These are phyloP conservation scores for Liparis tanakae DNA, from an alignment of 2,797 vertebrate genomes.

Conservation along the genomic window DNA sequence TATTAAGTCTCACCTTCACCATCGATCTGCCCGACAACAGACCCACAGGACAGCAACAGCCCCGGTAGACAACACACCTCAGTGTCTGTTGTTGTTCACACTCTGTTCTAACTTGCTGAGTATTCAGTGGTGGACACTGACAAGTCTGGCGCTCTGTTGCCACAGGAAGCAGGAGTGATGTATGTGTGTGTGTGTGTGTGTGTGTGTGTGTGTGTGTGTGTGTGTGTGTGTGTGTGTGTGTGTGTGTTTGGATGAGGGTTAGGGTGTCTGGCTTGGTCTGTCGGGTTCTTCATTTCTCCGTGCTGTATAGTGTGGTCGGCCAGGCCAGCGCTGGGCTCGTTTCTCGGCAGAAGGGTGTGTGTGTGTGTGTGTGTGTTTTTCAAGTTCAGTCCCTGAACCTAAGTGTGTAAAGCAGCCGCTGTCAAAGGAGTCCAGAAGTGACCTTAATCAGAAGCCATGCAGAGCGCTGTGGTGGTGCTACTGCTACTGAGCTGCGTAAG, in stretches of 20 bases:
- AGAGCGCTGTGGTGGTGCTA: slow-evolving; percentile 47
- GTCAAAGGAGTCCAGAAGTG: slow-evolving; percentile 31
- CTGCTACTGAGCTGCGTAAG: slow-evolving; percentile 80
- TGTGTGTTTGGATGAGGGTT: slow-evolving; percentile 19
- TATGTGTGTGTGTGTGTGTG: not conserved
- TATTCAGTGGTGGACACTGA: slow-evolving; percentile 13
- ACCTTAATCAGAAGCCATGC: slow-evolving; percentile 70
- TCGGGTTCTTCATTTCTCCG: slow-evolving; percentile 29
- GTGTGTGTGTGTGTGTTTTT: slow-evolving; percentile 29
- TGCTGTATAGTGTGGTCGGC: slow-evolving; percentile 35
- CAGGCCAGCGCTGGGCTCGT: slow-evolving; percentile 22
- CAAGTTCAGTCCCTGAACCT: slow-evolving; percentile 28
- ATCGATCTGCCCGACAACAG: slow-evolving; percentile 10
- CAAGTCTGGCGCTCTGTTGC: slow-evolving; percentile 20
- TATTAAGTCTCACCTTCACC: slow-evolving; percentile 30
- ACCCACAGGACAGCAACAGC: slow-evolving; percentile 5
- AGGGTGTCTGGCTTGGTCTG: slow-evolving; percentile 12
- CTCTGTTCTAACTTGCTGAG: slow-evolving; percentile 17
- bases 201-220: slow-evolving; percentile 15
- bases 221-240: slow-evolving; percentile 2
- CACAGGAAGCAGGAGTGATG: slow-evolving; percentile 29
- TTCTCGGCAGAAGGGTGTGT: slow-evolving; percentile 37
- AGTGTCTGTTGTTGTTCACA: slow-evolving; percentile 21
- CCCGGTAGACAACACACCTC: slow-evolving; percentile 8
- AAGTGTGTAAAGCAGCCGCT: slow-evolving; percentile 33